Evolutionary conservation across 2,888 invertebrate species (phyloP).

Genomic region (Mythimna ferrago): DNA sequence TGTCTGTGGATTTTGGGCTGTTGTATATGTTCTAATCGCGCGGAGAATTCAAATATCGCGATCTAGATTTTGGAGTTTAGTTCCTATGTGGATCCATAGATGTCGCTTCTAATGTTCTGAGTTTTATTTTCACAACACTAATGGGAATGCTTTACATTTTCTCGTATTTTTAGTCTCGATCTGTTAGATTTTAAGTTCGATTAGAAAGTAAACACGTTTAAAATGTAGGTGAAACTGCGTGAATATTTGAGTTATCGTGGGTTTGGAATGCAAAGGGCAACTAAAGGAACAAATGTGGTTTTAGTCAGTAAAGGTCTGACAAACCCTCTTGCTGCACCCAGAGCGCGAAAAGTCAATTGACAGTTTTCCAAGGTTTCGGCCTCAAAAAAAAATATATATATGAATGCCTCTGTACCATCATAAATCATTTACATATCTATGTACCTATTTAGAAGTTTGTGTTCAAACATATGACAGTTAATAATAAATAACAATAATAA

Average conservation of each 20-base stretch:
- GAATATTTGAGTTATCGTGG: neutral
- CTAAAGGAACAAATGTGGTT: neutral
- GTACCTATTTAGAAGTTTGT: neutral
- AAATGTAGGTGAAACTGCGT: neutral
- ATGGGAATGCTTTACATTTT: neutral
- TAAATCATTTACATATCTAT: constrained; percentile 5
- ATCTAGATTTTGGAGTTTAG: too few relatives aligned
- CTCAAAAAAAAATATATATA: neutral
- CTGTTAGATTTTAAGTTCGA: neutral
- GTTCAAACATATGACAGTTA: neutral
- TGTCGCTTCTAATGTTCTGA: neutral
- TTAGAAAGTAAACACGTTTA: neutral
- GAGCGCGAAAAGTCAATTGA: too few relatives aligned
- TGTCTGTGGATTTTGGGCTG: too few relatives aligned
- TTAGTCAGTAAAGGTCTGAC: neutral
- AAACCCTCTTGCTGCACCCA: too few relatives aligned
- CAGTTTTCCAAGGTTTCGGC: too few relatives aligned
- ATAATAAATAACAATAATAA: too few relatives aligned
- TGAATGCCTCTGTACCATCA: neutral
- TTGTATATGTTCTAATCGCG: too few relatives aligned
- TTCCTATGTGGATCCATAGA: too few relatives aligned
- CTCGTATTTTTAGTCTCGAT: neutral
- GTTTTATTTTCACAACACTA: neutral
- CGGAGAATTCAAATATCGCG: too few relatives aligned
- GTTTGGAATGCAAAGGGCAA: neutral